Base-by-base conservation (phyloP, 2,888 invertebrate species). In the Auanema sp. region DNA sequence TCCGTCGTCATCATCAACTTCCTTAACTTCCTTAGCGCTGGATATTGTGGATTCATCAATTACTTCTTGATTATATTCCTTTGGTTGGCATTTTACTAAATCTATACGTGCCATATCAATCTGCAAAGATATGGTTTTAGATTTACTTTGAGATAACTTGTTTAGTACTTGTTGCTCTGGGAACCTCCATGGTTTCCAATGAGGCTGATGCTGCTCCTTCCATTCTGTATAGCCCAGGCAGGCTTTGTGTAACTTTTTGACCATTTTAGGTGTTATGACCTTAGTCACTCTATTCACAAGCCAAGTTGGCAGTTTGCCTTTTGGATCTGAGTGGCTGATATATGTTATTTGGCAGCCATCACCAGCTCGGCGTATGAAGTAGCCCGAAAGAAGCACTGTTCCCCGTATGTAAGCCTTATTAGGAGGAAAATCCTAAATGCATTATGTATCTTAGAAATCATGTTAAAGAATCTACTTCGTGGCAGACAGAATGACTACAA, bases 401-500 rank as follows among this genome's bases (percentile, higher is more conserved):
- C 88, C 89, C 72, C 88, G 84, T 65, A 93, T 89, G 84, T 89
- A 91, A 54, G 91, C 91, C 84, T 92, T 92, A 81, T 89, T 89
- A 0, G 91, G 91, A 21, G 92, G 92, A 85, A 89, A 91, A 66
- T 83, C 78, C 87, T 87, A 77, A 55, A 82, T 76, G 57, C 24
- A 57, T 33, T n/a, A 41, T 47, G 49, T 23, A 56, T 43, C n/a
- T 24, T 16, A n/a, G 41, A n/a, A n/a, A 49, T 16, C 23, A 56
- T 41, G 5, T 25, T 5, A 4, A 14, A 8, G 12, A 25, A 53
- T 11, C 78, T 85, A 91, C 90, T 84, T 90, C 90, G 85, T 93
- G 93, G 85, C 89, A 90, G 65, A 94, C 91, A 40, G 93, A 93
- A 86, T 93, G 93, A 86, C 92, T 92, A 76, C 93, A 87, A 84